Evolutionary conservation across 2,888 invertebrate species (phyloP).

Genomic region (Euplexia lucipara): DNA sequence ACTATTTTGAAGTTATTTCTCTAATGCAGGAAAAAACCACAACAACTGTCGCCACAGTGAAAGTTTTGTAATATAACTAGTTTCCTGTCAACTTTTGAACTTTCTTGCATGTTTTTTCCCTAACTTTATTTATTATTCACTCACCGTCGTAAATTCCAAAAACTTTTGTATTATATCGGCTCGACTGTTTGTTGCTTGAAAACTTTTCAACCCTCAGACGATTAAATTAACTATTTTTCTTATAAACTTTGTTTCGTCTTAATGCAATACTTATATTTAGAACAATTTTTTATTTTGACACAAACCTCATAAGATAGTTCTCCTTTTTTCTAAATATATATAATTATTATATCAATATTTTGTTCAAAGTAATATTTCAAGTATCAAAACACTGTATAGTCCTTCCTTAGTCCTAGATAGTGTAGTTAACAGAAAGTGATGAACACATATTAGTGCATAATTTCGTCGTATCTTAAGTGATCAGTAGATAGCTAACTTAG

Average conservation of each 20-base stretch:
- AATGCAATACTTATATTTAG: neutral
- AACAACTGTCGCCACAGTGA: conserved; percentile 8
- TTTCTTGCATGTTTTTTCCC: conserved; percentile 36
- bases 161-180: conserved; percentile 23
- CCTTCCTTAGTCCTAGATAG: neutral
- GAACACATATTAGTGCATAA: conserved; percentile 19
- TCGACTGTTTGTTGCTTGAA: neutral
- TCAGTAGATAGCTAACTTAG: conserved; percentile 33
- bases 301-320: neutral
- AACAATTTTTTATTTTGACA: too few relatives aligned
- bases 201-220: neutral
- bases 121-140: conserved; percentile 26
- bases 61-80: conserved; percentile 23
- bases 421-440: conserved; percentile 5
- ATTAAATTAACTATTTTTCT: conserved; percentile 4
- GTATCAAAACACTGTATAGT: conserved; percentile 28
- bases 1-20: conserved; percentile 17
- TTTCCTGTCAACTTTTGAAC: conserved; percentile 25
- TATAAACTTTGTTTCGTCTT: neutral
- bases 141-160: conserved; percentile 5
- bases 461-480: conserved; percentile 27
- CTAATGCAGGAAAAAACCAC: neutral
- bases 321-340: neutral
- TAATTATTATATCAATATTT: too few relatives aligned
- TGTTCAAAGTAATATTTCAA: conserved; percentile 11